These are phyloP conservation scores for Amyelois transitella DNA, from an alignment of 1,140 invertebrate species.

Conservation along the genomic window DNA sequence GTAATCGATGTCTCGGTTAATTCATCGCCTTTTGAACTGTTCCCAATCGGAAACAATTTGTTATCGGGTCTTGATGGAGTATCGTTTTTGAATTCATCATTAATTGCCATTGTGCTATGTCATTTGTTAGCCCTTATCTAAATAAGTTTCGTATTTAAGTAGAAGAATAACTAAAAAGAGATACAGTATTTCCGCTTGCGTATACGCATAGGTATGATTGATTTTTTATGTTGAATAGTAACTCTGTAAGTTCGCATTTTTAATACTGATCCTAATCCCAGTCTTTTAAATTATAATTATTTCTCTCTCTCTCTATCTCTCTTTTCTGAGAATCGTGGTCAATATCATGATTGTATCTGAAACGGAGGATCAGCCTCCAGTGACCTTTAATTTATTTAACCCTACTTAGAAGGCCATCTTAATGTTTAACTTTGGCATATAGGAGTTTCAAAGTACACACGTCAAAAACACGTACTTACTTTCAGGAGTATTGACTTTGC, in stretches of 20 bases:
- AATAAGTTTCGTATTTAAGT: too few species aligned
- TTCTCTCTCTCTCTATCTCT: too few species aligned
- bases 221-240: too few species aligned
- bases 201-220: too few species aligned
- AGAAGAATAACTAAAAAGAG: too few species aligned
- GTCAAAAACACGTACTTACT: background rate
- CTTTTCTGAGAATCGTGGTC: too few species aligned
- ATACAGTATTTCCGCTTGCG: too few species aligned
- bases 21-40: background rate
- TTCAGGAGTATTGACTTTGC: background rate
- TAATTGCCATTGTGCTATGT: background rate
- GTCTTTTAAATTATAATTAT: too few species aligned
- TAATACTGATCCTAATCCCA: too few species aligned
- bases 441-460: background rate
- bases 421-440: background rate
- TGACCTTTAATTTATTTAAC: background rate
- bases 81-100: background rate
- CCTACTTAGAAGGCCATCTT: background rate
- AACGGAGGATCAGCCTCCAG: too few species aligned
- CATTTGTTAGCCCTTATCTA: background rate
- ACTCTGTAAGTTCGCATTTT: too few species aligned
- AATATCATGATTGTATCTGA: too few species aligned
- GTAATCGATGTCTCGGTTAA: background rate
- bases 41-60: background rate
- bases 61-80: background rate